These are phyloP conservation scores for Coendou prehensilis DNA, from an alignment of 2,797 vertebrate species.

Conservation along the genomic window DNA sequence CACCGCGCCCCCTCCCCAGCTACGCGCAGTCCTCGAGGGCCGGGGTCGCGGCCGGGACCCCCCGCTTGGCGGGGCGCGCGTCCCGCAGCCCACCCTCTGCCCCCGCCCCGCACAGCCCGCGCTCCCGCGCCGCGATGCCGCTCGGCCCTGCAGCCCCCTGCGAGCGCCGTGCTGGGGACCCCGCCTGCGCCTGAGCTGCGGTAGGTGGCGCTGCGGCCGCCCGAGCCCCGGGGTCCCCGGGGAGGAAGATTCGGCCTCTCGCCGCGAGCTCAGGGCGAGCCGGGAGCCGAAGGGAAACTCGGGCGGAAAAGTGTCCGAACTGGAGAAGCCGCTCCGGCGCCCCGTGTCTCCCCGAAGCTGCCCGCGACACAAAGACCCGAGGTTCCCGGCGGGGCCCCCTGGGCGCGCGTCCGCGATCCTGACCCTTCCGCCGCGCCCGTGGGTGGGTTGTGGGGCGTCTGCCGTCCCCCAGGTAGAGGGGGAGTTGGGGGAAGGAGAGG, in stretches of 20 bases:
- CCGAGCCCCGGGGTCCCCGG: not conserved
- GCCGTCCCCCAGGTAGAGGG: not conserved
- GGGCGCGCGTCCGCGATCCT: not conserved
- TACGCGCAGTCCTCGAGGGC: not conserved
- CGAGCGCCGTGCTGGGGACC: constrained; percentile 36
- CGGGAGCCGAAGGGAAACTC: not conserved
- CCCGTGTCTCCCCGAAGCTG: not conserved
- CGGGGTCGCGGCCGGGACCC: not conserved
- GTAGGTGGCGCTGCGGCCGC: constrained; percentile 65
- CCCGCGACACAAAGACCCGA: not conserved
- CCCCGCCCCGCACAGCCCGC: not conserved
- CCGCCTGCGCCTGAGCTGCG: constrained; percentile 71
- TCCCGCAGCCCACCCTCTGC: not conserved
- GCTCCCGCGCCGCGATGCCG: constrained; percentile 9
- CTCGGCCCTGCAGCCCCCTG: not conserved
- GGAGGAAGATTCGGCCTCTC: not conserved
- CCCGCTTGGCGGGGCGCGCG: not conserved
- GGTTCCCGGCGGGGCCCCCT: not conserved
- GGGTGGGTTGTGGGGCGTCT: not conserved
- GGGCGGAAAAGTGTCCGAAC: constrained; percentile 39
- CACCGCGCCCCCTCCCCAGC: not conserved
- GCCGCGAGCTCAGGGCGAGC: not conserved
- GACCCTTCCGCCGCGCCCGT: not conserved
- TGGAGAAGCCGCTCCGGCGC: not conserved
- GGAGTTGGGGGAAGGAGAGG: not conserved